phyloP scores from a whole-genome alignment of 2,113 vertebrate species.

The Microtus montanus region DNA sequence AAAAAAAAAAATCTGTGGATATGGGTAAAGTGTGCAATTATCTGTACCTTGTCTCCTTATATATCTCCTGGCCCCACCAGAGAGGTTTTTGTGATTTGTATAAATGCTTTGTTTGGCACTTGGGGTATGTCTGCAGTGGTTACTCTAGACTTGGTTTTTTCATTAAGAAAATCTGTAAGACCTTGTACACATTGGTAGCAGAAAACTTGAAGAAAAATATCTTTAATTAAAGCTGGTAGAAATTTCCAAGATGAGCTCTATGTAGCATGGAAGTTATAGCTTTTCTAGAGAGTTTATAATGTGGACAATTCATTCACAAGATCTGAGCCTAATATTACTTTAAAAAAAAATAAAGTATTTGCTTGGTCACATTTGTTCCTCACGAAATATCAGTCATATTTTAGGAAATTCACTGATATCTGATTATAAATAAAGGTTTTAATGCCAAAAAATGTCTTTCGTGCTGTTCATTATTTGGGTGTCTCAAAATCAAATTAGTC shows the following conservation, averaged over 20 bases:
- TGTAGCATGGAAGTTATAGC: slow-evolving; percentile 41
- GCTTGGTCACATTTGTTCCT: neutral
- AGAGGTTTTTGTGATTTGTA: slow-evolving; percentile 14
- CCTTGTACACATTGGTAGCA: slow-evolving; percentile 1
- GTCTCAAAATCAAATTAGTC: slow-evolving; percentile 26
- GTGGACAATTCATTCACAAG: slow-evolving; percentile 41
- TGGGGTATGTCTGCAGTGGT: slow-evolving; percentile 27
- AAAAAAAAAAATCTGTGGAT: neutral
- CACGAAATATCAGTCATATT: slow-evolving; percentile 32
- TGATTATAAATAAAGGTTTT: slow-evolving; percentile 17
- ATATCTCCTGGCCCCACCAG: neutral
- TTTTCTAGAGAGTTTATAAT: slow-evolving; percentile 47
- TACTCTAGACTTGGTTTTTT: slow-evolving; percentile 46
- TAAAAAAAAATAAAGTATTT: slow-evolving; percentile 20
- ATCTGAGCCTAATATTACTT: neutral
- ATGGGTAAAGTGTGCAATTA: neutral
- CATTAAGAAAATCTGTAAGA: slow-evolving; percentile 53
- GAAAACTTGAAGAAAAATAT: slow-evolving; percentile 46
- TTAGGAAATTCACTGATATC: slow-evolving; percentile 16
- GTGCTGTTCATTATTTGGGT: slow-evolving; percentile 17
- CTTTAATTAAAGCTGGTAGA: slow-evolving; percentile 54
- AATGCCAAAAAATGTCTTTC: neutral
- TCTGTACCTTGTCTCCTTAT: neutral
- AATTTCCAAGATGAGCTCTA: slow-evolving; percentile 28
- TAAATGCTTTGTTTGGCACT: slow-evolving; percentile 26